Evolutionary conservation across 2,888 invertebrate genomes (phyloP).

Genomic region (Cerceris ruficornis): DNA sequence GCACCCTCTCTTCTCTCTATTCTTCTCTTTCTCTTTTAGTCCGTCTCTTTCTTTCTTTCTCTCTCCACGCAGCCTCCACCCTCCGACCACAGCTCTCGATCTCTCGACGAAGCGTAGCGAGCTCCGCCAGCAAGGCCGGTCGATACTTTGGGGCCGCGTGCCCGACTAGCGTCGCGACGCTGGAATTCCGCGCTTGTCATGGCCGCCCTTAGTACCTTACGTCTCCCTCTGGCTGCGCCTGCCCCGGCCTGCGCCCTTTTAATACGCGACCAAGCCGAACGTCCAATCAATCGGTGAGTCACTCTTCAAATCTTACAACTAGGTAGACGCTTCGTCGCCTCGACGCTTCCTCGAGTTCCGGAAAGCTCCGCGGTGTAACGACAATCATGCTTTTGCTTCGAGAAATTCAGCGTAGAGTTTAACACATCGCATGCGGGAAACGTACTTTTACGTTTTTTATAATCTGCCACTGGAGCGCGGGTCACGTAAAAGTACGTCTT

Average conservation of each 20-base stretch:
- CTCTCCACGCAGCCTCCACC: conserved; percentile 16
- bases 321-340: too few species aligned
- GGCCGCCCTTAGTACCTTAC: conserved; percentile 72
- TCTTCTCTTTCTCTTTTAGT: conserved; percentile 12
- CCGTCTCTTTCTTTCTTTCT: conserved; percentile 7
- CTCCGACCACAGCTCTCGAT: conserved; percentile 35
- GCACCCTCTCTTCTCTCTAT: conserved; percentile 9
- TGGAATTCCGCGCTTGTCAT: conserved; percentile 77
- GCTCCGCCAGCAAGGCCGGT: conserved; percentile 71
- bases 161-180: conserved; percentile 79
- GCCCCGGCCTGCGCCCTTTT: conserved; percentile 33
- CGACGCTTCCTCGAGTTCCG: too few species aligned
- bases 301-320: neutral
- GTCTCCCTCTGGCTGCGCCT: conserved; percentile 44
- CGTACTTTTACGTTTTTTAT: too few species aligned
- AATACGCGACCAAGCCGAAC: neutral
- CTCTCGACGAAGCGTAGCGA: conserved; percentile 41
- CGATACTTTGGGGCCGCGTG: conserved; percentile 79
- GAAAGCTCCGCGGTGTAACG: too few species aligned
- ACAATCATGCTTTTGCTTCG: too few species aligned
- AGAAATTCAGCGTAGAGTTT: too few species aligned
- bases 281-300: conserved; percentile 47
- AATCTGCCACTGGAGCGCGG: too few species aligned
- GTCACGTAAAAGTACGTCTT: too few species aligned
- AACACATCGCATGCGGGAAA: too few species aligned